Conservation (phyloP, 2,888 invertebrate genomes). For the Sisyra terminalis region DNA sequence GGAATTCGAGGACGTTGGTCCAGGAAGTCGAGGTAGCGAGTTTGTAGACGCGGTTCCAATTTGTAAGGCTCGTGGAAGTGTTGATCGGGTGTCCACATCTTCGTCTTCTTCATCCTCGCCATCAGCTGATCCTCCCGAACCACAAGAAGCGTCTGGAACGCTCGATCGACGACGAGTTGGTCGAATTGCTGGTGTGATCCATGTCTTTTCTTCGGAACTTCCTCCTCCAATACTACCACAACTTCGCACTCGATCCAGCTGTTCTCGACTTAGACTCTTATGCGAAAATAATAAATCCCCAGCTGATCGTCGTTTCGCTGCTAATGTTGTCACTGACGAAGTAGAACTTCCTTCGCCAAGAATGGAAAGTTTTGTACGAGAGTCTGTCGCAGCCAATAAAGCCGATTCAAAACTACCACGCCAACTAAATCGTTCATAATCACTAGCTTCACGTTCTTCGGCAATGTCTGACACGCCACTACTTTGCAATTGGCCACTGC, state of each 20-base stretch:
- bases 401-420: conserved; percentile 88
- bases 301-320: conserved; percentile 65
- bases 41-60: conserved; percentile 46
- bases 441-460: conserved; percentile 50
- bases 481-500: conserved; percentile 26
- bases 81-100: conserved; percentile 32
- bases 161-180: conserved; percentile 31
- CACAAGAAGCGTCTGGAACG: conserved; percentile 36
- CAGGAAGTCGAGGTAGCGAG: conserved; percentile 59
- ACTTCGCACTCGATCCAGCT: conserved; percentile 54
- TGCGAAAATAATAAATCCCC: conserved; percentile 69
- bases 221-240: conserved; percentile 73
- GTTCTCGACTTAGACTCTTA: conserved; percentile 60
- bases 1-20: conserved; percentile 24
- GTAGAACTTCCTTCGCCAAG: conserved; percentile 45
- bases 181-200: conserved; percentile 20
- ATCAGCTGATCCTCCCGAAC: conserved; percentile 31
- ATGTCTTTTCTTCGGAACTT: conserved; percentile 32
- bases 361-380: conserved; percentile 55
- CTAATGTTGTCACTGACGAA: conserved; percentile 45
- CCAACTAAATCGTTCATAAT: conserved; percentile 83
- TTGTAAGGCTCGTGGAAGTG: conserved; percentile 45
- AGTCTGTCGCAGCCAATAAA: conserved; percentile 62
- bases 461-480: conserved; percentile 34
- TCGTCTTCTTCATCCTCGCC: conserved; percentile 36